phyloP scores from a whole-genome alignment of 2,113 vertebrate species.

The Chamaea fasciata region DNA sequence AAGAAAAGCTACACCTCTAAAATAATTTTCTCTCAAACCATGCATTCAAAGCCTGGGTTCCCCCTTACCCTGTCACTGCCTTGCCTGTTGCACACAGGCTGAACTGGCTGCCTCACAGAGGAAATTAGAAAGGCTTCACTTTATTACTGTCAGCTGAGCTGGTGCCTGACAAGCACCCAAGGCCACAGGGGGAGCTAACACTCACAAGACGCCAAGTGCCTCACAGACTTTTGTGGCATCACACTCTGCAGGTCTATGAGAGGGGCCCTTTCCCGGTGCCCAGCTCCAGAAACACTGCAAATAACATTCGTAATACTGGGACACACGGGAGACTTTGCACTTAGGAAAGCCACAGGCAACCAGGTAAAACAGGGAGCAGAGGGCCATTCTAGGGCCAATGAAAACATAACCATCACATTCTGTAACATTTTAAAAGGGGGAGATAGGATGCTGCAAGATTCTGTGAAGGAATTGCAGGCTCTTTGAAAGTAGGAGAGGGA shows the following conservation, averaged over 20 bases:
- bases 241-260: background rate
- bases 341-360: background rate
- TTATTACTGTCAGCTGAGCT: background rate
- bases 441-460: background rate
- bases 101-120: background rate
- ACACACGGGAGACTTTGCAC: background rate
- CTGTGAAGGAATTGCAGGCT: background rate
- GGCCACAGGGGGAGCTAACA: background rate
- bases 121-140: background rate
- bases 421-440: background rate
- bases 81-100: background rate
- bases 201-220: background rate
- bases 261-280: background rate
- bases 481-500: background rate
- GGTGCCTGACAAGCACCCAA: background rate
- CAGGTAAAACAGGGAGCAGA: background rate
- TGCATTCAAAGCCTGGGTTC: background rate
- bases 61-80: background rate
- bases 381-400: background rate
- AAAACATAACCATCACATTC: background rate
- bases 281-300: background rate
- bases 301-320: background rate
- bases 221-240: background rate
- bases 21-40: background rate
- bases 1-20: background rate